Evolutionary conservation across 2,113 vertebrate genomes (phyloP), one percentile per base, ranked within the genome.

Genomic region (Mystacornis crossleyi): DNA sequence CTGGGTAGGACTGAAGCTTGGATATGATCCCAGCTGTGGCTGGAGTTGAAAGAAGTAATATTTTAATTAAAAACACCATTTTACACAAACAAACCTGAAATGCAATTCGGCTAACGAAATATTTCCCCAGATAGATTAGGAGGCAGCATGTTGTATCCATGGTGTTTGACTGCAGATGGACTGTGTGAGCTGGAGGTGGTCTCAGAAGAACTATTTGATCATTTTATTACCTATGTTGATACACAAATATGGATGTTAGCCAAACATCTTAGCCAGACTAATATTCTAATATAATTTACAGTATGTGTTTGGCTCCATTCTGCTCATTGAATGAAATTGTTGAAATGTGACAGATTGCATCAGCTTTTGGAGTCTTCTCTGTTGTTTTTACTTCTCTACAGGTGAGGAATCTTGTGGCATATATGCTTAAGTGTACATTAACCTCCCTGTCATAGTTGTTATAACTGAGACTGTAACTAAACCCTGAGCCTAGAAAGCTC

Each of bases 211-310:
- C 29, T 62, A 85, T 97, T 97, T 89, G 92, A 96, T 97, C 94
- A 42, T 96, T 97, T 97, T 96, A 96, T 97, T 96, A 93, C 94
- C 86, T 96, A n/a, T 93, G 90, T 80, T 89, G 94, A 97, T 96
- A 97, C 87, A 97, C 91, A 98, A 95, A 97, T 97, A 90, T 92
- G 94, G 96, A 94, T 90, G 92, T 81, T 93, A 90, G 91, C 91
- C 97, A 97, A 95, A 90, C 89, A 78, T 86, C 96, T 90, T 96
- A 93, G 95, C 84, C 85, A 95, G 93, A 88, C 83, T 97, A 89
- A 81, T 97, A 94, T 90, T 94, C 95, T 61, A 47, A 78, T 95
- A 79, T 94, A 90, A 97, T 97, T 96, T 97, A 92, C 73, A 84
- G 36, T 89, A 92, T 86, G 81, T 65, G 33, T 96, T 96, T 94